Evolutionary conservation across 2,797 vertebrate species (phyloP).

Genomic region (Zenarchopterus dispar): DNA sequence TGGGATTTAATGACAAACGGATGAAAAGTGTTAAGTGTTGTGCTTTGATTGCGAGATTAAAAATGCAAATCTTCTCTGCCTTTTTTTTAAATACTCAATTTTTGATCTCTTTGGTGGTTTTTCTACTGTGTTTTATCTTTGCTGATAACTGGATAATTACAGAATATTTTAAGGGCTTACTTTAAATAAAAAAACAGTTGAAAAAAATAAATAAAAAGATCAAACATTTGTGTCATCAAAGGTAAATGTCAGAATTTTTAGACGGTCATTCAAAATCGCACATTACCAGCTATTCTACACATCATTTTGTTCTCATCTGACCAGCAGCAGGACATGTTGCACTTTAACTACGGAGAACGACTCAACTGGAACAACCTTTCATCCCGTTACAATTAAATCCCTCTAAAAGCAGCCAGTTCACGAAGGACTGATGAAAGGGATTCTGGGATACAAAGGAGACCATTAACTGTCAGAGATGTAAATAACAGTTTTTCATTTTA

Average conservation of each 20-base stretch:
- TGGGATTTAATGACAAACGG: slow-evolving; percentile 1
- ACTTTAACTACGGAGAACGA: slow-evolving; percentile 16
- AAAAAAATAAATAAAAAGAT: not conserved
- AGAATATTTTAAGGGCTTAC: slow-evolving; percentile 6
- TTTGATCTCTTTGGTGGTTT: not conserved
- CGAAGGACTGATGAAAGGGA: slow-evolving; percentile 34
- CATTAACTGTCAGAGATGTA: slow-evolving; percentile 12
- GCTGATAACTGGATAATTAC: slow-evolving; percentile 8
- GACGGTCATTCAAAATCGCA: slow-evolving; percentile 30
- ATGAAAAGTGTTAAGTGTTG: not conserved
- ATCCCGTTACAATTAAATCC: slow-evolving; percentile 43
- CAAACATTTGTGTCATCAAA: slow-evolving; percentile 3
- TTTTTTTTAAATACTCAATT: not conserved
- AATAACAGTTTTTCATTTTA: slow-evolving; percentile 20
- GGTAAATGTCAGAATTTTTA: slow-evolving; percentile 34
- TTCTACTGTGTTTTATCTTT: not conserved
- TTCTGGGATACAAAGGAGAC: slow-evolving; percentile 30
- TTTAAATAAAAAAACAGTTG: slow-evolving; percentile 12
- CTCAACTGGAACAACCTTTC: slow-evolving; percentile 43
- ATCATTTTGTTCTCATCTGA: slow-evolving; percentile 17
- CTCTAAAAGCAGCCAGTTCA: slow-evolving; percentile 44
- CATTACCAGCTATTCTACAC: slow-evolving; percentile 36
- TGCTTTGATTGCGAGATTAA: not conserved
- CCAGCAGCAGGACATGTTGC: slow-evolving; percentile 30
- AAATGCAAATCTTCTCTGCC: not conserved